Conservation (phyloP, 92 coral and sea anemone genomes). For the Hydrozoanthus gracilis region DNA sequence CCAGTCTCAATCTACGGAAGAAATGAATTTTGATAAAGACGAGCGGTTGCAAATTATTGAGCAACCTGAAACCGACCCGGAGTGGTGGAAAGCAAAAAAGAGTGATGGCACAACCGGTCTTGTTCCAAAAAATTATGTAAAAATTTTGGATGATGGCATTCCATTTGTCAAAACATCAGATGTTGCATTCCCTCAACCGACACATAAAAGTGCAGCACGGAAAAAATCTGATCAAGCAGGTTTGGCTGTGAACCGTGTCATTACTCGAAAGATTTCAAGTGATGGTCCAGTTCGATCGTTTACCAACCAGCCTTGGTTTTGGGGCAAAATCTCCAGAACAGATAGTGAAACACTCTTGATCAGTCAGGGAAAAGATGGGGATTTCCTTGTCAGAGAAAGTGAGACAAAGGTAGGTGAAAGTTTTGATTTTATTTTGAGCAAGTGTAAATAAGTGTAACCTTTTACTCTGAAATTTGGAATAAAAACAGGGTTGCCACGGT, state of each 20-base stretch:
- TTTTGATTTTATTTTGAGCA: too few species aligned
- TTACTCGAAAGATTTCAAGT: conserved; percentile 52
- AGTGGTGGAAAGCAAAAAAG: conserved; percentile 96
- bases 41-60: conserved; percentile 83
- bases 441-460: too few species aligned
- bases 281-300: conserved; percentile 49
- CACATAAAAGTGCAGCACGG: not conserved
- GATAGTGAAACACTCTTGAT: conserved; percentile 79
- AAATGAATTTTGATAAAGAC: conserved; percentile 88
- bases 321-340: conserved; percentile 91
- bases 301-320: conserved; percentile 82
- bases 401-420: conserved; percentile 87
- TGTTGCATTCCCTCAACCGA: conserved; percentile 42
- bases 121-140: conserved; percentile 96
- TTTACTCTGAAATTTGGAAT: too few species aligned
- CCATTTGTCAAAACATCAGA: conserved; percentile 39
- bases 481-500: too few species aligned
- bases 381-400: conserved; percentile 91
- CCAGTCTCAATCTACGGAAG: conserved; percentile 80
- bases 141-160: conserved; percentile 64
- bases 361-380: conserved; percentile 81
- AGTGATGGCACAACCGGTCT: conserved; percentile 87
- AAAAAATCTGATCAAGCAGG: conserved; percentile 34
- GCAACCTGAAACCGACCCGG: conserved; percentile 95
- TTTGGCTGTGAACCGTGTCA: conserved; percentile 23